Base-by-base conservation (phyloP, 2,888 invertebrate species). In the Anoplius nigerrimus region DNA sequence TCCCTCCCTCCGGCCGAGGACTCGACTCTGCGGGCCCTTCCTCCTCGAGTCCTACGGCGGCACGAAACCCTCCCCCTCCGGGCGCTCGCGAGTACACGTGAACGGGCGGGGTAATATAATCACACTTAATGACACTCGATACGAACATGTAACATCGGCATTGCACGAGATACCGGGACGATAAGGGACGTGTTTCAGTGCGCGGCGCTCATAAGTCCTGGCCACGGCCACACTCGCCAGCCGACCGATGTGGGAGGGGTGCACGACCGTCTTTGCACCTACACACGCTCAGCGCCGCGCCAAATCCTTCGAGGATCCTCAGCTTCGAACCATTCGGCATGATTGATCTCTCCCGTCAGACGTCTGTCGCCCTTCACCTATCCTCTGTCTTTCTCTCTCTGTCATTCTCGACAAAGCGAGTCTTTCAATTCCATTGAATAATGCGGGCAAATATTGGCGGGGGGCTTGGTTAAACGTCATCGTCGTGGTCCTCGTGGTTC, bases 71-170 rank as follows among this genome's bases (percentile, higher is more conserved):
- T 34, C 60, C 24, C 34, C 46, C 64, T 24, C 62, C 70, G 68
- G 63, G 65, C 77, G n/a, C n/a, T n/a, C n/a, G 76, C 71, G 72
- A 69, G 75, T 76, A 80, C 78, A 82, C 75, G 78, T 69, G 75
- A 81, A 80, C 77, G 61, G 75, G 75, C 80, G 78, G 81, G 76
- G 81, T 81, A 79, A 84, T 81, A 81, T 86, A 86, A 86, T 85
- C 85, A 83, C 83, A 80, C 84, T 84, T 84, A 86, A 86, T 85
- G 82, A 84, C 84, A 82, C 83, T 82, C 81, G 82, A 86, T 82
- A 79, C 76, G 78, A 81, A 79, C 82, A 77, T 82, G 84, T 83
- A 82, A 83, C 82, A 82, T 82, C 78, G 79, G 74, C 78, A 73
- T 79, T 80, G 82, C 81, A 79, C 79, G 78, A 83, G 82, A 84